phyloP scores from a whole-genome alignment of 2,888 invertebrate species.

The Ecdyonurus torrentis region DNA sequence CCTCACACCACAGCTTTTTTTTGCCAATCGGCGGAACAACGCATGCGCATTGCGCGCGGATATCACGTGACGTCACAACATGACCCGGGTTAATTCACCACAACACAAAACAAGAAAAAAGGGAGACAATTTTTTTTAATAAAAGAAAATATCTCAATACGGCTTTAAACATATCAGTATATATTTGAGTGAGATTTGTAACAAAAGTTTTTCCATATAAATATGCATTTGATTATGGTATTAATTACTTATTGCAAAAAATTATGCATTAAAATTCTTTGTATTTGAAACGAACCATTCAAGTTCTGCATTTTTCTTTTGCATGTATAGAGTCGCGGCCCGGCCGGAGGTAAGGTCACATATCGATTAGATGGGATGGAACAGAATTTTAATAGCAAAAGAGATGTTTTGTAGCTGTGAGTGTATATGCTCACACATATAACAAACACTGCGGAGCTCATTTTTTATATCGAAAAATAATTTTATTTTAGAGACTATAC shows the following conservation, averaged over 20 bases:
- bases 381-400: background rate
- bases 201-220: too few relatives aligned
- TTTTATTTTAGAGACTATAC: too few relatives aligned
- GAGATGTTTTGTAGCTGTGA: too few relatives aligned
- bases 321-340: background rate
- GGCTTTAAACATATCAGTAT: too few relatives aligned
- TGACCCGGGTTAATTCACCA: conserved; percentile 10
- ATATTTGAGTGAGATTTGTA: too few relatives aligned
- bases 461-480: background rate
- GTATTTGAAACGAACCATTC: background rate
- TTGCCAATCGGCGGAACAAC: conserved; percentile 9
- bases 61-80: conserved; percentile 6
- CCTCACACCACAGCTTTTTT: conserved; percentile 8
- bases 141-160: background rate
- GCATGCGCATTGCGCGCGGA: conserved; percentile 8
- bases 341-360: background rate
- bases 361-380: background rate
- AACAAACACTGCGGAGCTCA: background rate
- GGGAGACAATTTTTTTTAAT: background rate
- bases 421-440: too few relatives aligned
- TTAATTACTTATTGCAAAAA: too few relatives aligned
- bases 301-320: background rate
- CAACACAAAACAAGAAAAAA: conserved; percentile 1
- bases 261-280: too few relatives aligned
- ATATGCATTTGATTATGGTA: too few relatives aligned